Evolutionary conservation across 2,797 vertebrate species (phyloP).

Genomic region (Gobionotothen gibberifrons): DNA sequence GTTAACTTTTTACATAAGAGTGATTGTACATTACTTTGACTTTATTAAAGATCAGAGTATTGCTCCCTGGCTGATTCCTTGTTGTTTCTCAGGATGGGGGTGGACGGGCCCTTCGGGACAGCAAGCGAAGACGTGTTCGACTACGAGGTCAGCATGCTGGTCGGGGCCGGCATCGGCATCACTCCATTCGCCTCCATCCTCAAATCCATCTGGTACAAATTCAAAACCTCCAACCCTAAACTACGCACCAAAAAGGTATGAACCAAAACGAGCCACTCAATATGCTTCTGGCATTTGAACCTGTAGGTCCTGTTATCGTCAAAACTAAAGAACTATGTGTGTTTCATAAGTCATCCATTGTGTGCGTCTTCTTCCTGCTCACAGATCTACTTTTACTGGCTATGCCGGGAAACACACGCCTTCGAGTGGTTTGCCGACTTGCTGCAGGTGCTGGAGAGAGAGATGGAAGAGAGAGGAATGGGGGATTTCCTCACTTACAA

Average conservation of each 20-base stretch:
- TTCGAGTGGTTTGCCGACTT: conserved; percentile 96
- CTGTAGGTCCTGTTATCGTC: conserved; percentile 22
- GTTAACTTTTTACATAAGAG: too few relatives aligned
- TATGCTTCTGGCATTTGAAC: conserved; percentile 12
- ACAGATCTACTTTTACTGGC: conserved; percentile 97
- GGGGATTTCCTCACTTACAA: conserved; percentile 91
- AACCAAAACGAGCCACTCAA: background rate
- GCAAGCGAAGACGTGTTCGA: conserved; percentile 94
- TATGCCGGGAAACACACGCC: conserved; percentile 92
- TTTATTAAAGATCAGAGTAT: too few relatives aligned
- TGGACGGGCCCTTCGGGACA: conserved; percentile 94
- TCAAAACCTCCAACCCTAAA: conserved; percentile 86
- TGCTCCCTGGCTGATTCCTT: background rate
- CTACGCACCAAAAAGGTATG: conserved; percentile 90
- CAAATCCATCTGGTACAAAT: conserved; percentile 97
- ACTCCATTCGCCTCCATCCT: conserved; percentile 95
- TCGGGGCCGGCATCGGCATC: conserved; percentile 92
- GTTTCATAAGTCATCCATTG: conserved; percentile 19
- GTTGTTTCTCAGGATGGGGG: conserved; percentile 82
- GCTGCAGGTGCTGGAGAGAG: conserved; percentile 89
- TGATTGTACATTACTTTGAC: too few relatives aligned
- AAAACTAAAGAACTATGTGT: conserved; percentile 2
- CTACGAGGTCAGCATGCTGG: conserved; percentile 93
- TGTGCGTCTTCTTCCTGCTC: conserved; percentile 62
- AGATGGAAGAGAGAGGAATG: conserved; percentile 92